Conservation (phyloP, 2,888 invertebrate species). For the Stenolophus ochropezus region DNA sequence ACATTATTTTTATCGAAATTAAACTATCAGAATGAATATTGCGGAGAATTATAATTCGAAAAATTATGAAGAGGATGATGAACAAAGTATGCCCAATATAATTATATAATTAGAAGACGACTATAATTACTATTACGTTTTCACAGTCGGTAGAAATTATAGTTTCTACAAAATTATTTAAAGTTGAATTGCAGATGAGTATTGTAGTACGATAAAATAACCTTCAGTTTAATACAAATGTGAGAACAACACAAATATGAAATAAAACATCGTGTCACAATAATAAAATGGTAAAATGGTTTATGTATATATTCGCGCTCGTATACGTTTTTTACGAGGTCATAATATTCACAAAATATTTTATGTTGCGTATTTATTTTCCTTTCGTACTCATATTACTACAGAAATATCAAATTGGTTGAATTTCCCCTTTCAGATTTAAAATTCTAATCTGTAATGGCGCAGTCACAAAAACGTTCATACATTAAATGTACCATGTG, state of each 20-base stretch:
- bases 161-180: too few relatives aligned
- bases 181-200: too few relatives aligned
- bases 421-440: slow-evolving; percentile 9
- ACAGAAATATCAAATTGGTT: slow-evolving; percentile 18
- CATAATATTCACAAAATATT: slow-evolving; percentile 23
- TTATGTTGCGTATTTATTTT: slow-evolving; percentile 17
- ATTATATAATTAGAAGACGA: too few relatives aligned
- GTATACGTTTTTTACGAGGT: slow-evolving; percentile 30
- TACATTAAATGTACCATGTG: slow-evolving; percentile 25
- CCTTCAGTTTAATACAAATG: background rate
- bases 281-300: slow-evolving; percentile 28
- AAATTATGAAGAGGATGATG: too few relatives aligned
- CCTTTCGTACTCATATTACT: background rate
- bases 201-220: background rate
- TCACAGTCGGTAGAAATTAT: too few relatives aligned
- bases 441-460: slow-evolving; percentile 13
- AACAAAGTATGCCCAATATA: too few relatives aligned
- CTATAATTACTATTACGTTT: too few relatives aligned
- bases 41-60: too few relatives aligned
- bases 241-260: background rate
- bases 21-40: too few relatives aligned
- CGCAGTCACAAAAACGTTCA: background rate
- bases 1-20: too few relatives aligned
- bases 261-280: slow-evolving; percentile 22
- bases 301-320: slow-evolving; percentile 2